Evolutionary conservation across 2,113 vertebrate species (phyloP).

Genomic region (Cygnus buccinator): DNA sequence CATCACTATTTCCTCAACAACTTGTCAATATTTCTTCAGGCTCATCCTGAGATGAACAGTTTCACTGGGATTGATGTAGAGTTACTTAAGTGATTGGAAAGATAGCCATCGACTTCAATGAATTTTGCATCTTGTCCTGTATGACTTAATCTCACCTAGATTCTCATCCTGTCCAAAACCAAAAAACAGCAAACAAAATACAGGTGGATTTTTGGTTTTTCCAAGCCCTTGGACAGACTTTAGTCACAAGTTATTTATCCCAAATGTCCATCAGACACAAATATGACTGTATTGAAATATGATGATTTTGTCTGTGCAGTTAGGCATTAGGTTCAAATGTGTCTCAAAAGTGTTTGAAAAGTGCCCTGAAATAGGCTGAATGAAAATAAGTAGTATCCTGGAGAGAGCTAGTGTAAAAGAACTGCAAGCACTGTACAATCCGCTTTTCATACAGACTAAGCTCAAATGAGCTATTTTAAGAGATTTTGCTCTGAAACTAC

Average conservation of each 20-base stretch:
- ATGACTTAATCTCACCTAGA: not conserved
- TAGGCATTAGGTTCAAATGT: not conserved
- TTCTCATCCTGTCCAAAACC: not conserved
- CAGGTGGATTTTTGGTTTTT: not conserved
- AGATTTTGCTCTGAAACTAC: not conserved
- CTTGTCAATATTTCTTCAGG: not conserved
- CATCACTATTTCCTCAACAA: not conserved
- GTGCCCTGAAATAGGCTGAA: not conserved
- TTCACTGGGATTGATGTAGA: not conserved
- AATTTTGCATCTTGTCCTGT: not conserved
- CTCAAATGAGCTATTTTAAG: not conserved
- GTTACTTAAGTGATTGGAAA: not conserved
- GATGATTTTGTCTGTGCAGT: not conserved
- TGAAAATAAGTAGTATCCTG: not conserved
- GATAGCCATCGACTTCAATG: not conserved
- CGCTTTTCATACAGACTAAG: not conserved
- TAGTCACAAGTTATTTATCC: not conserved
- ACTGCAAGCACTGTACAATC: not conserved
- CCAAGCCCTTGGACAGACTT: not conserved
- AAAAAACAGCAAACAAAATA: not conserved
- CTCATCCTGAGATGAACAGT: not conserved
- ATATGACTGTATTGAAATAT: not conserved
- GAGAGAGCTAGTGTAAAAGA: not conserved
- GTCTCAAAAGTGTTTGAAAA: constrained; percentile 8
- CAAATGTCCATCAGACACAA: not conserved